Evolutionary conservation across 2,888 invertebrate genomes (phyloP).

Genomic region (Unio pictorum): DNA sequence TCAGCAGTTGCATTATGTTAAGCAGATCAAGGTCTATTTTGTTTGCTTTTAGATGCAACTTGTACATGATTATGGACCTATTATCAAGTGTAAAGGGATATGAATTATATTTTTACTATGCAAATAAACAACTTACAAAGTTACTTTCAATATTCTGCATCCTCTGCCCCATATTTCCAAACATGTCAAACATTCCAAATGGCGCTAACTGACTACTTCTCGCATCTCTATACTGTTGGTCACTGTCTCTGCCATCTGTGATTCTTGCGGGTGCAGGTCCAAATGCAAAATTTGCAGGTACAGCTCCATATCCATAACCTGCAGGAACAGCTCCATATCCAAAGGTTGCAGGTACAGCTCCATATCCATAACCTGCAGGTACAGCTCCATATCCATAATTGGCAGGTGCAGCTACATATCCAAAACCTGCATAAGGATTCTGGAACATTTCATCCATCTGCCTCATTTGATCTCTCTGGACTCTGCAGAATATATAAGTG

Average conservation of each 20-base stretch:
- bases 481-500: slow-evolving; percentile 25
- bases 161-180: slow-evolving; percentile 60
- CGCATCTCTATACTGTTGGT: slow-evolving; percentile 10
- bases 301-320: no score
- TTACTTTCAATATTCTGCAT: slow-evolving; percentile 57
- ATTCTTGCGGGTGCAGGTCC: slow-evolving; percentile 13
- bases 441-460: slow-evolving; percentile 48
- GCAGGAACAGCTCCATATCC: slow-evolving; percentile 10
- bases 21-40: no score
- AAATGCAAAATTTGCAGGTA: slow-evolving; percentile 4
- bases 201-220: slow-evolving; percentile 24
- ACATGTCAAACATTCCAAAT: slow-evolving; percentile 46
- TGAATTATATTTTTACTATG: neutral
- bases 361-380: slow-evolving; percentile 22
- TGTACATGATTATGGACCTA: no score
- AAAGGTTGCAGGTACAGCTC: slow-evolving; percentile 21
- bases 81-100: no score
- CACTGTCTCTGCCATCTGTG: slow-evolving; percentile 4
- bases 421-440: slow-evolving; percentile 40
- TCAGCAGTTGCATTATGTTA: no score
- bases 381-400: slow-evolving; percentile 14
- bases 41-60: no score
- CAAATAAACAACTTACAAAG: slow-evolving; percentile 53
- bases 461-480: slow-evolving; percentile 48
- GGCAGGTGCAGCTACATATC: slow-evolving; percentile 9